These are phyloP conservation scores for Ridgeia piscesae DNA, from an alignment of 1,140 invertebrate genomes.

Conservation along the genomic window DNA sequence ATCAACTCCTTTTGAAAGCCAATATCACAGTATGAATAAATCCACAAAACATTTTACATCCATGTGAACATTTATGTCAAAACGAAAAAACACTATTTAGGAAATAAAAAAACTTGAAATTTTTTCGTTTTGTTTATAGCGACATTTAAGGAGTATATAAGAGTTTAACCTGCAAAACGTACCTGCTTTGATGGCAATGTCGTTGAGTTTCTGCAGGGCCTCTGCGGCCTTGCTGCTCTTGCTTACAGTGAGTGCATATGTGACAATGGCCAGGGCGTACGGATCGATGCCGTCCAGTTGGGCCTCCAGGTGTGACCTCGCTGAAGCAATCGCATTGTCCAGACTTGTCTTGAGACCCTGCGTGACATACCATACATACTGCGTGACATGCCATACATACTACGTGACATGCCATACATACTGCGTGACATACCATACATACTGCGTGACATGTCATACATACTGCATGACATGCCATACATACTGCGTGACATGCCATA, in stretches of 20 bases:
- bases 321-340: neutral
- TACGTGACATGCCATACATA: too few relatives aligned
- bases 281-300: constrained; percentile 58
- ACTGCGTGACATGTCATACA: too few relatives aligned
- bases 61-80: neutral
- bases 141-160: too few relatives aligned
- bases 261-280: constrained; percentile 75
- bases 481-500: too few relatives aligned
- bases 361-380: neutral
- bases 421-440: too few relatives aligned
- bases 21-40: neutral
- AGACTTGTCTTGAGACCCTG: neutral
- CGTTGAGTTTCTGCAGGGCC: constrained; percentile 71
- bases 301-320: neutral
- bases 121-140: too few relatives aligned
- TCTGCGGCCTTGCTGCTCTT: constrained; percentile 68
- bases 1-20: neutral
- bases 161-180: constrained; percentile 22
- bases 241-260: constrained; percentile 76
- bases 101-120: too few relatives aligned
- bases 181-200: constrained; percentile 59
- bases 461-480: too few relatives aligned
- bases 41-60: neutral
- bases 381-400: too few relatives aligned
- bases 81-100: neutral